These are phyloP conservation scores for Pelusios castaneus DNA, from an alignment of 2,113 vertebrate species.

Conservation along the genomic window DNA sequence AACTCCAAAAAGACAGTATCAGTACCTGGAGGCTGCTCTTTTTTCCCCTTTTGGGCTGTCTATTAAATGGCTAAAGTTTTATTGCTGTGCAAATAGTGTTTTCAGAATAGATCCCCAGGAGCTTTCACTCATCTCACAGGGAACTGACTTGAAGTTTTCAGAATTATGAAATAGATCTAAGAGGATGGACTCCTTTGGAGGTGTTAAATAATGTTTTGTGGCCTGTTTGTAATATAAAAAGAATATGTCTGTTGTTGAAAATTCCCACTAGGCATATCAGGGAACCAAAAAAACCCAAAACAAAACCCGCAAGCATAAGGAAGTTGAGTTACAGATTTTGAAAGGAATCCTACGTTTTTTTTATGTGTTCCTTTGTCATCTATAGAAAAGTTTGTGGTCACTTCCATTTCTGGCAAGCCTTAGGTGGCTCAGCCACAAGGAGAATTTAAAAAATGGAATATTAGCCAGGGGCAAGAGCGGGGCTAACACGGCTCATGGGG, in stretches of 20 bases:
- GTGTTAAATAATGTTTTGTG: conserved; percentile 16
- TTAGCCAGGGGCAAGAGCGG: neutral
- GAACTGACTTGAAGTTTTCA: neutral
- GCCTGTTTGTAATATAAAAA: neutral
- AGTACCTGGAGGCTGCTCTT: neutral
- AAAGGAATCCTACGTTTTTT: conserved; percentile 61
- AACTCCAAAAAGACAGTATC: neutral
- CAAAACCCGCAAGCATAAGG: no score
- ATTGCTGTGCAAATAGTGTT: neutral
- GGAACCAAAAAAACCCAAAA: conserved; percentile 53
- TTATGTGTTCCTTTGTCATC: conserved; percentile 47
- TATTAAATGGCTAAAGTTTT: neutral
- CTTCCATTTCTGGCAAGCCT: conserved; percentile 14
- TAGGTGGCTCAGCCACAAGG: conserved; percentile 20
- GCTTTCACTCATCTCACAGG: neutral
- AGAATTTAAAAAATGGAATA: neutral
- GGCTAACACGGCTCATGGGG: neutral
- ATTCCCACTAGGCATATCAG: conserved; percentile 15
- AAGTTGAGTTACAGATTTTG: conserved; percentile 43
- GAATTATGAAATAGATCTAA: neutral
- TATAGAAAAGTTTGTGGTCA: conserved; percentile 2
- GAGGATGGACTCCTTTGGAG: conserved; percentile 23
- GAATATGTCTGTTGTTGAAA: conserved; percentile 48
- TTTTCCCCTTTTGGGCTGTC: neutral
- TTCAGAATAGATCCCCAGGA: neutral